Percentiles rank a stretch among this genome's conserved stretches.
Conservation (phyloP, 2,113 vertebrate genomes). For the Sporophila hypoxantha region DNA sequence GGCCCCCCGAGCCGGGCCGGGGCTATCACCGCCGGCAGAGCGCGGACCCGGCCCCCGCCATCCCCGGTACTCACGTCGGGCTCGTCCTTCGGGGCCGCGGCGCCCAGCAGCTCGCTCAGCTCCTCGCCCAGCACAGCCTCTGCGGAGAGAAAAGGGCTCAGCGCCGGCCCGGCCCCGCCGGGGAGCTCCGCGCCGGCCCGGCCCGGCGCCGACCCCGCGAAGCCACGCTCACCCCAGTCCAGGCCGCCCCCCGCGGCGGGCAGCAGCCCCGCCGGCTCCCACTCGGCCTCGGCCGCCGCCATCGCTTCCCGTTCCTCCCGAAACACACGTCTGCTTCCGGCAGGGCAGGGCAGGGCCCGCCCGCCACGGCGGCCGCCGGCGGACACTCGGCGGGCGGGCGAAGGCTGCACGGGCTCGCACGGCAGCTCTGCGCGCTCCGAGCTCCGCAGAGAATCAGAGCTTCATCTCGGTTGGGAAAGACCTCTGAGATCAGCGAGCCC, state of each 20-base stretch:
- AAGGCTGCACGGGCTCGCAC: accelerated
- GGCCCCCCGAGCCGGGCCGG: neutral
- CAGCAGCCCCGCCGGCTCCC: neutral
- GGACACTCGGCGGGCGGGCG: accelerated
- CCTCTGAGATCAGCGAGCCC: neutral
- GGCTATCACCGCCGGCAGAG: neutral
- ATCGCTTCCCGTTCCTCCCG: constrained; percentile 1
- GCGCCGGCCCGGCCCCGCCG: neutral
- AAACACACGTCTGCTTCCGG: constrained; percentile 28
- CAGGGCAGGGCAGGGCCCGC: neutral
- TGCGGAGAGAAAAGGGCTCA: constrained; percentile 41
- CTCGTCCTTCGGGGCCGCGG: constrained; percentile 64
- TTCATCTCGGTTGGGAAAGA: accelerated
- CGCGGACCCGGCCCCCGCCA: neutral
- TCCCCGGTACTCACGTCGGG: constrained; percentile 72
- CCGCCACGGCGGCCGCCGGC: neutral
- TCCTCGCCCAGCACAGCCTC: constrained; percentile 87
- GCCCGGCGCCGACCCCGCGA: neutral
- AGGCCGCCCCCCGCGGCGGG: neutral
- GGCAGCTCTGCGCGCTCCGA: accelerated
- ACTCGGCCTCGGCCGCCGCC: neutral
- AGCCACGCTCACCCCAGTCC: constrained; percentile 37
- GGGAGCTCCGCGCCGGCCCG: neutral
- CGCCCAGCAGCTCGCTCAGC: constrained; percentile 75
- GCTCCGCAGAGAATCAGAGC: accelerated